Conservation (phyloP, 2,797 vertebrate genomes). For the Lerista edwardsae region DNA sequence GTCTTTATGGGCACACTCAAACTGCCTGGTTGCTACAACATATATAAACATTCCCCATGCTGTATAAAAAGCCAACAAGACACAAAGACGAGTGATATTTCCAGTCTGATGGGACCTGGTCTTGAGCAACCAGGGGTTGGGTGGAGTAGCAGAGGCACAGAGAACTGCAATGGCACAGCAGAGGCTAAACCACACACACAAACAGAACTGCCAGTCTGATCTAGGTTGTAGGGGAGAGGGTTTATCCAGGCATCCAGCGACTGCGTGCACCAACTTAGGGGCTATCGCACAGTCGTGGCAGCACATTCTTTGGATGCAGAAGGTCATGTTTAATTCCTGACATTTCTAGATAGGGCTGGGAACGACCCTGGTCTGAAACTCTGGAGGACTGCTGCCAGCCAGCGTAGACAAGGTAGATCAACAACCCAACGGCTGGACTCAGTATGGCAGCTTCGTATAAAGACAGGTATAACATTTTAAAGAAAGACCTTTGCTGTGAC, state of each 20-base stretch:
- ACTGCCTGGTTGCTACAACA: constrained; percentile 72
- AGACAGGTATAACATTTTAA: too few species aligned
- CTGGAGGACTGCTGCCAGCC: too few species aligned
- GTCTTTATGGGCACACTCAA: constrained; percentile 45
- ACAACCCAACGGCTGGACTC: too few species aligned
- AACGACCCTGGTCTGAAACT: too few species aligned
- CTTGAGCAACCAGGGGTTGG: not conserved
- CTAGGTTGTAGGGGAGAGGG: not conserved
- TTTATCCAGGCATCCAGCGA: not conserved
- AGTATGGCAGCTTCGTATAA: too few species aligned
- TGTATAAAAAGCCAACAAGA: constrained; percentile 51
- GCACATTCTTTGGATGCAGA: not conserved
- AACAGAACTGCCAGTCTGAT: not conserved
- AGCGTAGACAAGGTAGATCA: too few species aligned
- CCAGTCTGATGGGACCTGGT: constrained; percentile 24
- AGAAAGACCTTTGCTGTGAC: too few species aligned
- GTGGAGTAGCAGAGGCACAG: not conserved
- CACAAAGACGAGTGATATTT: constrained; percentile 53
- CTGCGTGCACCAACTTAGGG: not conserved
- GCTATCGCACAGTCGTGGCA: not conserved
- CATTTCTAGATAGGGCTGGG: too few species aligned
- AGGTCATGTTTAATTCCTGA: too few species aligned
- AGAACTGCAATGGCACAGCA: not conserved
- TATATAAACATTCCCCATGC: constrained; percentile 65
- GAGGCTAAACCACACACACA: not conserved